Evolutionary conservation across 2,888 invertebrate genomes (phyloP).

Genomic region (Volucella inanis): DNA sequence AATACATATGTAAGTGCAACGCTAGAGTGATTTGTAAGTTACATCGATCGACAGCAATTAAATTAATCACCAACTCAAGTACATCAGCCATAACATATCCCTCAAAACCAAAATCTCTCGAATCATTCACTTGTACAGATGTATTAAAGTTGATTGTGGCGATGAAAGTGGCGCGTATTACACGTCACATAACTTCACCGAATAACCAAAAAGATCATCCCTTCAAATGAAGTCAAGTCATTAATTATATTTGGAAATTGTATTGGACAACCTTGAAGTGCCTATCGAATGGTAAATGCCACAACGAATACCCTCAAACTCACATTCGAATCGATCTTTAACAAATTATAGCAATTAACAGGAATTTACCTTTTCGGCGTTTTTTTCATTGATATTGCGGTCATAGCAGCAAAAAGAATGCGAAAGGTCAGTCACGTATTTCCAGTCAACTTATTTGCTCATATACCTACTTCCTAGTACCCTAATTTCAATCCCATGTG

Average conservation of each 20-base stretch:
- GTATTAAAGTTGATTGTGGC: neutral
- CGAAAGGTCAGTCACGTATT: constrained; percentile 50
- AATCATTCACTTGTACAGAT: constrained; percentile 24
- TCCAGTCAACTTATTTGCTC: constrained; percentile 39
- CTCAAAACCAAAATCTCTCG: constrained; percentile 27
- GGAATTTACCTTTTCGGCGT: constrained; percentile 39
- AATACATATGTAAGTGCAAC: too few relatives aligned
- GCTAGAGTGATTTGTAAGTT: too few relatives aligned
- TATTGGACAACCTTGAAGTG: constrained; percentile 27
- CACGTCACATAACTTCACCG: neutral
- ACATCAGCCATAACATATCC: constrained; percentile 25
- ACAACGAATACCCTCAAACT: constrained; percentile 45
- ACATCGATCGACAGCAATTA: constrained; percentile 39
- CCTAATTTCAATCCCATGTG: constrained; percentile 18
- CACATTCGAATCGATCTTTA: constrained; percentile 27
- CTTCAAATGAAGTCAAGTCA: constrained; percentile 13
- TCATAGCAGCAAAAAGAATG: constrained; percentile 5
- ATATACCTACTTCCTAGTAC: neutral
- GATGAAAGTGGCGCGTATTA: neutral
- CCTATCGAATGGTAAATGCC: constrained; percentile 40
- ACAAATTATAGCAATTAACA: constrained; percentile 69
- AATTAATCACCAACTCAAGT: constrained; percentile 54
- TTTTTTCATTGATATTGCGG: constrained; percentile 13
- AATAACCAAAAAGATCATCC: neutral
- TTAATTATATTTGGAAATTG: constrained; percentile 57